A percentile compares a stretch with the other conserved stretches of the same genome.
phyloP scores from a whole-genome alignment of 2,797 vertebrate species.

The Hydrolagus colliei region DNA sequence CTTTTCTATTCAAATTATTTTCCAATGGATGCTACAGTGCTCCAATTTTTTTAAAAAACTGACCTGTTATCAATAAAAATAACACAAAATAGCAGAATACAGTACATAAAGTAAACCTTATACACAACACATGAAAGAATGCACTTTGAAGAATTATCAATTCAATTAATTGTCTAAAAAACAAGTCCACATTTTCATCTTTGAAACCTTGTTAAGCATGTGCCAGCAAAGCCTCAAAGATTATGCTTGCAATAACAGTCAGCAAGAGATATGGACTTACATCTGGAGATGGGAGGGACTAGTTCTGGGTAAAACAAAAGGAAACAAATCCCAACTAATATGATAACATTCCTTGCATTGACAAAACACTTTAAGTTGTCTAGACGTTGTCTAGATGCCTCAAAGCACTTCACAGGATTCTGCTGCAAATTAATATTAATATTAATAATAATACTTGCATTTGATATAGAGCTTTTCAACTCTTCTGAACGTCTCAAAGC shows the following conservation, averaged over 20 bases:
- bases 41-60: no score
- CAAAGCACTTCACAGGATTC: neutral
- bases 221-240: neutral
- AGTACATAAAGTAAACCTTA: neutral
- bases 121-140: neutral
- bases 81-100: neutral
- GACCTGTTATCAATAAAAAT: neutral
- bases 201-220: no score
- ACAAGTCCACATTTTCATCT: no score
- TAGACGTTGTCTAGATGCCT: neutral
- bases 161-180: neutral
- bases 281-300: no score
- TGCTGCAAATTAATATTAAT: neutral
- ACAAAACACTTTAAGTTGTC: neutral
- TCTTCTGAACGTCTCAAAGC: no score
- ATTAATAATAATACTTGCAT: no score
- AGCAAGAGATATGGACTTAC: neutral
- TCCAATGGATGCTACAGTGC: no score
- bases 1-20: no score
- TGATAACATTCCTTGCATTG: neutral
- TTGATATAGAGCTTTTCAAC: no score
- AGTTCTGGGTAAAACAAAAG: neutral
- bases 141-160: neutral
- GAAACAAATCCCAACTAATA: neutral
- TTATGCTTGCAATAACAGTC: neutral